Evolutionary conservation across 2,113 vertebrate species (phyloP).

Genomic region (Chloropsis cyanopogon): DNA sequence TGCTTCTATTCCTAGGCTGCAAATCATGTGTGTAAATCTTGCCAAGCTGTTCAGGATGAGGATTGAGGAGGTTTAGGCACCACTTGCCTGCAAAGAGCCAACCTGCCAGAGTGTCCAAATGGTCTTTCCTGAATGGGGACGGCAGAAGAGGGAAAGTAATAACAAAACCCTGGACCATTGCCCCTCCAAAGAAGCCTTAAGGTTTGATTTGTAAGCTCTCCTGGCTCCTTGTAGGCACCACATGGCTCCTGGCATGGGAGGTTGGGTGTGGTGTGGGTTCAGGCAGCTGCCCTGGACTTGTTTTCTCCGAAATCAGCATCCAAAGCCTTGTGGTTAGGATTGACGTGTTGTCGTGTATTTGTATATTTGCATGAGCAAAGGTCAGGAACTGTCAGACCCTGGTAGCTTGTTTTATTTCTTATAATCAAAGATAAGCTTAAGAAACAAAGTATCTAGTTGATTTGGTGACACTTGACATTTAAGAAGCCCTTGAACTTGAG

Average conservation of each 20-base stretch:
- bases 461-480: background rate
- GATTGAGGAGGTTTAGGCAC: background rate
- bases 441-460: background rate
- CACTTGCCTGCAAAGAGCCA: background rate
- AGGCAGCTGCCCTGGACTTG: background rate
- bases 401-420: background rate
- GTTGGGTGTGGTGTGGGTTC: background rate
- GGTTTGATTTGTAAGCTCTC: background rate
- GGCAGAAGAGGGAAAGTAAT: background rate
- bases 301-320: background rate
- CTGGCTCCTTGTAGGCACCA: background rate
- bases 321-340: constrained; percentile 3
- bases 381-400: background rate
- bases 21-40: background rate
- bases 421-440: background rate
- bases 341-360: background rate
- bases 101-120: background rate
- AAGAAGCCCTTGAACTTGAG: background rate
- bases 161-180: background rate
- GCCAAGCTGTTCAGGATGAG: background rate
- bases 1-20: background rate
- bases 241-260: background rate
- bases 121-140: background rate
- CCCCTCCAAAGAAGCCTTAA: background rate
- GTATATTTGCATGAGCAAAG: constrained; percentile 19